These are phyloP conservation scores for Creontiades dilutus DNA, from an alignment of 2,888 invertebrate species.

Conservation along the genomic window DNA sequence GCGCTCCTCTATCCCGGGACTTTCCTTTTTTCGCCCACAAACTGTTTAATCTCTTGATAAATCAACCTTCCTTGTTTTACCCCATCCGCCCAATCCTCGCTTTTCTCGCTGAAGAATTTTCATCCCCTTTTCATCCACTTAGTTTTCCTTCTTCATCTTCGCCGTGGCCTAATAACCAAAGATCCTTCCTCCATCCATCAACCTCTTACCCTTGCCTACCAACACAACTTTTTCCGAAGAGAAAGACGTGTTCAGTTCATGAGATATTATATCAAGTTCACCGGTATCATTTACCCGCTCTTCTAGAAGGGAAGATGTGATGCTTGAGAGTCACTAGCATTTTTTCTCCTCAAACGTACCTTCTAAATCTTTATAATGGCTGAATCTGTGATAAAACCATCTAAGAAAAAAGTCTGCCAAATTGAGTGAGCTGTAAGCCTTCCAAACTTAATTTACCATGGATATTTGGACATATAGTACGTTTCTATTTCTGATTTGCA, in stretches of 20 bases:
- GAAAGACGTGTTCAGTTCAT: neutral
- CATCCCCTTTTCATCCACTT: slow-evolving; percentile 64
- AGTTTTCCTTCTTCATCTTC: slow-evolving; percentile 40
- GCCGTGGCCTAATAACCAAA: slow-evolving; percentile 55
- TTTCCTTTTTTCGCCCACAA: slow-evolving; percentile 60
- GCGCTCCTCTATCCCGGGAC: slow-evolving; percentile 9
- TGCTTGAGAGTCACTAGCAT: too few relatives aligned
- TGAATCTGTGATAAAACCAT: too few relatives aligned
- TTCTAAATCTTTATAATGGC: too few relatives aligned
- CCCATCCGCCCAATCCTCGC: neutral
- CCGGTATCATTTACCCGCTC: too few relatives aligned
- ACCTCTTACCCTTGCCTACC: neutral
- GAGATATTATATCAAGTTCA: too few relatives aligned
- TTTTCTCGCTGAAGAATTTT: slow-evolving; percentile 49
- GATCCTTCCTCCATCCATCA: slow-evolving; percentile 46
- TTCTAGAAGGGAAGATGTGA: too few relatives aligned
- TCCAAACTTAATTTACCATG: too few relatives aligned
- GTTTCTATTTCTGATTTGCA: too few relatives aligned
- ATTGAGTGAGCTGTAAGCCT: too few relatives aligned
- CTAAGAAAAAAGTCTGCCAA: too few relatives aligned
- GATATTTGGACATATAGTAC: too few relatives aligned
- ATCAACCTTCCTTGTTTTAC: slow-evolving; percentile 47
- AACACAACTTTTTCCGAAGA: slow-evolving; percentile 4
- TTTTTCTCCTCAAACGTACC: too few relatives aligned
- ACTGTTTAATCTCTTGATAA: slow-evolving; percentile 70